phyloP scores from a whole-genome alignment of 2,797 vertebrate species.

The Acanthopagrus latus region DNA sequence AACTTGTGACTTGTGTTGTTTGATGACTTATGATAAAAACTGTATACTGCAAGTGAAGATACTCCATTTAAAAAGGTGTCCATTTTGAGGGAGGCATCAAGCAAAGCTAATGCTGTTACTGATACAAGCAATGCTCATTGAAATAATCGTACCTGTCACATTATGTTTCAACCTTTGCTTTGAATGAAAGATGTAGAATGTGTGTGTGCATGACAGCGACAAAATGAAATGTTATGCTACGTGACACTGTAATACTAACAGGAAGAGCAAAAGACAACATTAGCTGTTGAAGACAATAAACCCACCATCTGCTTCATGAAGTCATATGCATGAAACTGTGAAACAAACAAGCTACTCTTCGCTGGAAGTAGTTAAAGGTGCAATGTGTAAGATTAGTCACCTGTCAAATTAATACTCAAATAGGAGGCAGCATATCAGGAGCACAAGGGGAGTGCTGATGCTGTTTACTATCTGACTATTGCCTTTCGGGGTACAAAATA shows the following conservation, averaged over 20 bases:
- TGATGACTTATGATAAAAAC: not conserved
- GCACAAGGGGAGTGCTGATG: too few relatives aligned
- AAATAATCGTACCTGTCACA: not conserved
- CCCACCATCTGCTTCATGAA: not conserved
- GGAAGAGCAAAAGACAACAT: not conserved
- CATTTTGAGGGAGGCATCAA: not conserved
- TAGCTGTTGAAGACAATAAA: not conserved
- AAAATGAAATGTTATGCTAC: not conserved
- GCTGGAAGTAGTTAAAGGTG: not conserved
- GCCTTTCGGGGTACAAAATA: too few relatives aligned
- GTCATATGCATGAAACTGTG: not conserved
- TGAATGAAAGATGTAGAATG: not conserved
- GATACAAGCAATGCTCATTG: not conserved
- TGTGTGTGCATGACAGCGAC: not conserved
- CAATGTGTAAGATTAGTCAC: too few relatives aligned
- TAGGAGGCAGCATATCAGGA: too few relatives aligned
- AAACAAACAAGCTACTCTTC: not conserved
- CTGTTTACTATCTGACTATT: too few relatives aligned
- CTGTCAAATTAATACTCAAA: too few relatives aligned
- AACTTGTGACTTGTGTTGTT: not conserved
- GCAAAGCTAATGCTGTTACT: not conserved
- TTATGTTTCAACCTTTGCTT: not conserved
- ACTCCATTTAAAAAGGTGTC: not conserved
- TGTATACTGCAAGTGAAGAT: not conserved
- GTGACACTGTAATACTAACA: not conserved